Evolutionary conservation across 2,797 vertebrate species (phyloP).

Genomic region (Myotis planiceps): DNA sequence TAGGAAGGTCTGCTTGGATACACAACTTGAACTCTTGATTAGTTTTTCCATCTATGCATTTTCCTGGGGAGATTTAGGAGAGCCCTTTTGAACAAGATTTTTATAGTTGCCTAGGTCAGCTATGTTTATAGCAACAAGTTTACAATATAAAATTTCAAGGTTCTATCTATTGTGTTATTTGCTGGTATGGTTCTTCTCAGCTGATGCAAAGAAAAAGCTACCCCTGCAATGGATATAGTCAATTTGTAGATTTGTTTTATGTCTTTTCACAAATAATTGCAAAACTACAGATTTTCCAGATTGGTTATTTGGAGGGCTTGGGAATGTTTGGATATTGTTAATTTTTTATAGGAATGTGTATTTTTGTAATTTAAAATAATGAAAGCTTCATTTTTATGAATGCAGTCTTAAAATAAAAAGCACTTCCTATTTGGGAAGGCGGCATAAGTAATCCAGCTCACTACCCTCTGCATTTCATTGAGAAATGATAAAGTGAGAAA

Average conservation of each 20-base stretch:
- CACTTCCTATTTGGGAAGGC: neutral
- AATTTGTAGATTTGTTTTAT: neutral
- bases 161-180: neutral
- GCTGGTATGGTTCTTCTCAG: neutral
- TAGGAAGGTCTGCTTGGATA: neutral
- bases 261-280: neutral
- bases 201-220: neutral
- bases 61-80: neutral
- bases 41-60: neutral
- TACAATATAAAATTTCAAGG: neutral
- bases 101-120: neutral
- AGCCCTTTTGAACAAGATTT: neutral
- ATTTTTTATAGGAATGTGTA: neutral
- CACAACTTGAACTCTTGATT: neutral
- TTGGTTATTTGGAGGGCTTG: neutral
- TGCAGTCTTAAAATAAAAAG: neutral
- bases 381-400: conserved; percentile 9
- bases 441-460: neutral
- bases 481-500: conserved; percentile 38
- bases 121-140: neutral
- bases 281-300: conserved; percentile 21
- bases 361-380: neutral
- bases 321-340: neutral
- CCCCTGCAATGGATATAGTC: neutral
- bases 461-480: neutral